A percentile compares a stretch with the other conserved stretches of the same genome.
Conservation (phyloP, 2,797 vertebrate species). For the Epinephelus awoara region DNA sequence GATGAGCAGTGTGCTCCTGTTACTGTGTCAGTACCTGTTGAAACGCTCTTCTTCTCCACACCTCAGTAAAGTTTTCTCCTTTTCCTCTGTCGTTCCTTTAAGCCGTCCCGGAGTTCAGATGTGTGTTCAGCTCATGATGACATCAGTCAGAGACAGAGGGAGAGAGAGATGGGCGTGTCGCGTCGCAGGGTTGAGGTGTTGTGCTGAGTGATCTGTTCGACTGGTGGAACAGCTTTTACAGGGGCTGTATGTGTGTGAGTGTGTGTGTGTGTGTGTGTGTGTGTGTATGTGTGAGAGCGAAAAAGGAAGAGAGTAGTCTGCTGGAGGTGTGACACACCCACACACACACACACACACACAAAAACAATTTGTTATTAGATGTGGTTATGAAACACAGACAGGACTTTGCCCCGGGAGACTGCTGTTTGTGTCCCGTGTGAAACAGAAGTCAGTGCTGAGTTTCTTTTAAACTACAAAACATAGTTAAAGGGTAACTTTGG, state of each 20-base stretch:
- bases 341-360: too few relatives aligned
- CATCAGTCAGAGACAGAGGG: slow-evolving; percentile 8
- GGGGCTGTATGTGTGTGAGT: slow-evolving; percentile 10
- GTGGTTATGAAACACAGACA: neutral
- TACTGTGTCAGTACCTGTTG: slow-evolving; percentile 24
- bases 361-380: neutral
- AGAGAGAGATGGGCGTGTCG: slow-evolving; percentile 38
- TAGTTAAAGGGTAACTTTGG: too few relatives aligned
- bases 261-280: slow-evolving; percentile 1
- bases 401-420: too few relatives aligned
- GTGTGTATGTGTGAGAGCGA: neutral
- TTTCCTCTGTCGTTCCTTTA: slow-evolving; percentile 1
- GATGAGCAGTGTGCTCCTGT: neutral
- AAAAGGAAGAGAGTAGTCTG: neutral
- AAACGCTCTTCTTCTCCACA: slow-evolving; percentile 12
- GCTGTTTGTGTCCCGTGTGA: too few relatives aligned
- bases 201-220: slow-evolving; percentile 35
- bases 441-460: too few relatives aligned
- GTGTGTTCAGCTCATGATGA: slow-evolving; percentile 25
- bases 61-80: neutral
- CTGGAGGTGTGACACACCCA: neutral
- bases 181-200: slow-evolving; percentile 1
- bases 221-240: slow-evolving; percentile 59
- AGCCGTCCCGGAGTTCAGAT: slow-evolving; percentile 1
- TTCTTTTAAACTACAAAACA: too few relatives aligned